These are phyloP conservation scores for Anomalospiza imberbis DNA, from an alignment of 2,797 vertebrate species.

Conservation along the genomic window DNA sequence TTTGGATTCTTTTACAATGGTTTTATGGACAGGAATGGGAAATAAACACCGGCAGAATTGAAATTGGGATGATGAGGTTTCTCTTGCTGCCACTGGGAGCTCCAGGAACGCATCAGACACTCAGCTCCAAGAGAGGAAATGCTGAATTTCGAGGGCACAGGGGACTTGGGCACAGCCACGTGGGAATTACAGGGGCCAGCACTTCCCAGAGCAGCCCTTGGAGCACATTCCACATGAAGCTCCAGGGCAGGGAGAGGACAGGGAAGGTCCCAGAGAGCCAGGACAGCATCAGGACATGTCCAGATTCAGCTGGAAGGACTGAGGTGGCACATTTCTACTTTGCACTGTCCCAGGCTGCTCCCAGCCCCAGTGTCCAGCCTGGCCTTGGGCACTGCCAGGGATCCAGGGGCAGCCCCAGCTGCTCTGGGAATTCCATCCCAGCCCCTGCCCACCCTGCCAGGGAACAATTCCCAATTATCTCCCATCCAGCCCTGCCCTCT, in stretches of 20 bases:
- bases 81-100: not conserved
- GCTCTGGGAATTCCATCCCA: not conserved
- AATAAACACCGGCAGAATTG: not conserved
- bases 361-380: not conserved
- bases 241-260: not conserved
- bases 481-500: not conserved
- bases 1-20: not conserved
- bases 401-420: not conserved
- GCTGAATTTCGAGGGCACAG: not conserved
- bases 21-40: not conserved
- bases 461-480: not conserved
- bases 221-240: not conserved
- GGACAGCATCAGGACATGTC: fast-evolving
- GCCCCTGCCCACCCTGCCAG: not conserved
- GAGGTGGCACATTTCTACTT: not conserved
- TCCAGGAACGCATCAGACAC: not conserved
- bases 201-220: not conserved
- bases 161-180: fast-evolving
- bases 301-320: not conserved
- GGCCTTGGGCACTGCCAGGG: not conserved
- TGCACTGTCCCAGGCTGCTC: not conserved
- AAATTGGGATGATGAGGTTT: not conserved
- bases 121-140: not conserved
- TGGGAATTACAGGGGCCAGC: not conserved
- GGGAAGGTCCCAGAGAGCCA: not conserved